Base-by-base conservation (phyloP, 2,797 vertebrate species). In the Poecilia wingei region DNA sequence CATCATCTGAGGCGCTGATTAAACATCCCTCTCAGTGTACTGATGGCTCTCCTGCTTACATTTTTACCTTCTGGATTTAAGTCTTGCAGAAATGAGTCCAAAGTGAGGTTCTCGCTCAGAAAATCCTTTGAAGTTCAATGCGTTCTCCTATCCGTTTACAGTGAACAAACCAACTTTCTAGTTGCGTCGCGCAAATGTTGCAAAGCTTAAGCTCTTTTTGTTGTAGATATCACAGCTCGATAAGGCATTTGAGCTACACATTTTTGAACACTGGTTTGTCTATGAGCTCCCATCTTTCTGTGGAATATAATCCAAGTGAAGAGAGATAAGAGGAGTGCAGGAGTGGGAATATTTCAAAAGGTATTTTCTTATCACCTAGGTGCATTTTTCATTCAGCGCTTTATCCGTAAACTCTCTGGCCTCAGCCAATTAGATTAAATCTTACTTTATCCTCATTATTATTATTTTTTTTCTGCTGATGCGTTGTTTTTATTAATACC, bases 401-500 rank as follows among this genome's bases (percentile, higher is more conserved):
- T 80, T 43, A 73, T 86, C n/a, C 64, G 3, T 57, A 22, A 74
- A 47, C 57, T 57, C 59, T 75, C 33, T 68, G 47, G 71, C 51
- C 68, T 78, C 28, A 18, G 28, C 51, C 57, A 84, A 72, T 87
- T 78, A 79, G 79, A 84, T 77, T n/a, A 59, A 79, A 80, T 71
- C 31, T 75, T 49, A n/a, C 61, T 69, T 61, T 36, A n/a, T 77
- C 73, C 85, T 87, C 81, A 78, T 87, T 88, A 86, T 79, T 77
- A 71, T 36, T 55, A 74, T 79, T 77, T 77, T 43, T 77, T 43
- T 59, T 77, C 20, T 83, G 64, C 82, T 81, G 76, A 81, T 77
- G 57, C 49, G 47, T 59, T 79, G 73, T 77, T 89, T 77, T 75
- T 53, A 80, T 80, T 82, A 69, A 59, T 74, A 64, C 22, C 12